Evolutionary conservation across 2,888 invertebrate genomes (phyloP), one percentile per base, ranked within the genome.

Genomic region (Diachrysia chrysitis): DNA sequence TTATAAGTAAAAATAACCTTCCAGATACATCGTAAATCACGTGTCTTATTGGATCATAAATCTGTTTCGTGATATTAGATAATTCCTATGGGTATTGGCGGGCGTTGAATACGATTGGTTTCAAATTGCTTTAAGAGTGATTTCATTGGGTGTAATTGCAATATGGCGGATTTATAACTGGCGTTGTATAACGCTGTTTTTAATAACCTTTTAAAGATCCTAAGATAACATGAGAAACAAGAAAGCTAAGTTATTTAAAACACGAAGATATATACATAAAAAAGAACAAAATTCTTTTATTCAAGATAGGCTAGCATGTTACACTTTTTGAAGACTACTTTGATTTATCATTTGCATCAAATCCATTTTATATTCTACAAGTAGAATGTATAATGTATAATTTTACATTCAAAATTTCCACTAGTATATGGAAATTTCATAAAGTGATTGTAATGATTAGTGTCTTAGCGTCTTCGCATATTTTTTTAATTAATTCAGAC

Each of bases 11-110:
- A 82, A 74, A 76, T 61, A 66, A 0, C 9, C 19, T 16, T 48
- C 10, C 42, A 42, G 42, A 6, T n/a, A 42, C 42, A n/a, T 42
- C 42, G 6, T 42, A 42, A 42, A 42, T 42, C 42, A 6, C n/a
- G 5, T 6, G n/a, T 4, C n/a, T 42, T 42, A 42, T 42, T 42
- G 42, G 14, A 64, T 61, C 56, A 68, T 76, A 82, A 72, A 79
- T 80, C 82, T 71, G 64, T 61, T 67, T 74, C 58, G 66, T 46
- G 69, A 55, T 73, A 81, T 82, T 66, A 64, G 69, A 77, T 72
- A 70, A 42, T 46, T 66, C 72, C 69, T 70, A 17, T 32, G 74
- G 71, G 81, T 29, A 32, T 6, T 23, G 19, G 63, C 37, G 17
- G 59, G 62, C 69, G 74, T 71, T 58, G 65, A 66, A 37, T 23